Evolutionary conservation across 30 jellyfish, hydroid and myxozoan species (phyloP).

Genomic region (Mastigias papua): DNA sequence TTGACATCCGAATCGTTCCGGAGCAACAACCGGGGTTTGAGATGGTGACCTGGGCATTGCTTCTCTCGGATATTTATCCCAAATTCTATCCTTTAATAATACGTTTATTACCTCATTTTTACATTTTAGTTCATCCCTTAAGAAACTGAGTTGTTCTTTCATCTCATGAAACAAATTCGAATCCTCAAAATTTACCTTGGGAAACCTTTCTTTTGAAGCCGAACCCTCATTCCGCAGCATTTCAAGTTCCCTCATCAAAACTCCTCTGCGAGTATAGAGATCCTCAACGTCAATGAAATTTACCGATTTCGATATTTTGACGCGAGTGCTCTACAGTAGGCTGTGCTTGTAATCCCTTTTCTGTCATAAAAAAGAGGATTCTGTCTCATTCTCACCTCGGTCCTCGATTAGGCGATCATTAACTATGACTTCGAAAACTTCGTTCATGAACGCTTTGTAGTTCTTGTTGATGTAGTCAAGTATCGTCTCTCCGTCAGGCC

Average conservation of each 20-base stretch:
- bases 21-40: conserved; percentile 4
- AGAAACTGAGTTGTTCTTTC: neutral
- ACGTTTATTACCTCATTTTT: neutral
- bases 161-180: neutral
- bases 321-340: conserved; percentile 14
- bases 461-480: neutral
- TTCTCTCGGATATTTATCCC: neutral
- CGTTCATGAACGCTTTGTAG: conserved; percentile 13
- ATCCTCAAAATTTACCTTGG: neutral
- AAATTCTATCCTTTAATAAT: neutral
- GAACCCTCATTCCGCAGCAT: neutral
- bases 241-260: conserved; percentile 3
- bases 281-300: conserved; percentile 21
- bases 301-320: conserved; percentile 11
- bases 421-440: conserved; percentile 2
- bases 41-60: neutral
- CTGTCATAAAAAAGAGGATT: conserved; percentile 13
- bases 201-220: neutral
- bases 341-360: conserved; percentile 26
- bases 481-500: neutral
- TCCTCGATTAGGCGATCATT: conserved; percentile 20
- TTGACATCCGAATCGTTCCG: conserved; percentile 15
- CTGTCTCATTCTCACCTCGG: conserved; percentile 29
- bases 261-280: conserved; percentile 16
- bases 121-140: neutral